Conservation (phyloP, 2,113 vertebrate species). For the Boleophthalmus pectinirostris region DNA sequence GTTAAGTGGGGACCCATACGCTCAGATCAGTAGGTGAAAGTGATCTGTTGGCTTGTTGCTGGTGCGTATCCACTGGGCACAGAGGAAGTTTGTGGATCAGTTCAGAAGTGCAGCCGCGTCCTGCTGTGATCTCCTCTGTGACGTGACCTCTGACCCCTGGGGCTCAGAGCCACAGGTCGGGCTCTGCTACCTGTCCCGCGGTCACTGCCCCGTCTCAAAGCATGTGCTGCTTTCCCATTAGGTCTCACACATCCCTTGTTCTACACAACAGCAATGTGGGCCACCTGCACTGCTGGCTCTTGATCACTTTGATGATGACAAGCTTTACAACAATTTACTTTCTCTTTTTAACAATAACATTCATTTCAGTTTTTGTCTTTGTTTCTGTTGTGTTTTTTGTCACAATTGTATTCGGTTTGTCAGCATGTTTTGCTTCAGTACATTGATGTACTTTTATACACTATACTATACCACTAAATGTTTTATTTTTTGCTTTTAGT, state of each 20-base stretch:
- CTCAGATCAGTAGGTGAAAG: not conserved
- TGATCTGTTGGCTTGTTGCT: not conserved
- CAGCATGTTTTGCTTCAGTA: not conserved
- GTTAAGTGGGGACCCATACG: not conserved
- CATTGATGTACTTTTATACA: too few relatives aligned
- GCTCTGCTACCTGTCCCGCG: constrained; percentile 27
- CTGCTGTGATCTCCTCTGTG: constrained; percentile 34
- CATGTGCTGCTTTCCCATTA: constrained; percentile 34
- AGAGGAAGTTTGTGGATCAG: constrained; percentile 16
- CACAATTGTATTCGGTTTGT: too few relatives aligned
- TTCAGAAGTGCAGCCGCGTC: not conserved
- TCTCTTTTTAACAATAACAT: not conserved
- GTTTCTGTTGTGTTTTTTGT: too few relatives aligned
- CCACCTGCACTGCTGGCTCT: not conserved
- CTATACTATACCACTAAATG: too few relatives aligned
- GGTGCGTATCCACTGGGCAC: not conserved
- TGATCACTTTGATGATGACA: not conserved
- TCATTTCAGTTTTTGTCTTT: not conserved
- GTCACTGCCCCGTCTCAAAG: constrained; percentile 38
- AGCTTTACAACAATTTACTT: not conserved
- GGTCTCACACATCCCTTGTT: constrained; percentile 11
- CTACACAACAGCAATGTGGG: constrained; percentile 20
- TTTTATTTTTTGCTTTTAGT: too few relatives aligned
- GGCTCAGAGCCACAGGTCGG: constrained; percentile 54
- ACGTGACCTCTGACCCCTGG: constrained; percentile 44